Conservation (phyloP, 2,113 vertebrate species). For the Apteryx mantelli region DNA sequence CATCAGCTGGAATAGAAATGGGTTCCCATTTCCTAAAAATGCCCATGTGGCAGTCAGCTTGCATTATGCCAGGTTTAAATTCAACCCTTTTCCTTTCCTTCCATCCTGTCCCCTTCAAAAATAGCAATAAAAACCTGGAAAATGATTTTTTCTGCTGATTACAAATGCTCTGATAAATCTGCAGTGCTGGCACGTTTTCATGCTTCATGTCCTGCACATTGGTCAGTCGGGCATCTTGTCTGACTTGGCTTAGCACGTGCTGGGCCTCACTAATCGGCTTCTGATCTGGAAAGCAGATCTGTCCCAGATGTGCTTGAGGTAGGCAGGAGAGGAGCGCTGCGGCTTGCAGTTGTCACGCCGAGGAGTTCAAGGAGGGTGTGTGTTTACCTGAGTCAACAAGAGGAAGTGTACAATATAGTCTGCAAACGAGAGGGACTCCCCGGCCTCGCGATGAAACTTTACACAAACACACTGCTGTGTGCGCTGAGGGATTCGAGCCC, state of each 20-base stretch:
- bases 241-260: too few species aligned
- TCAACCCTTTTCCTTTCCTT: neutral
- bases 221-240: neutral
- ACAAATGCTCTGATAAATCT: fast-evolving
- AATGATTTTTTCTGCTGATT: neutral
- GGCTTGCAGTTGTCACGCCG: neutral
- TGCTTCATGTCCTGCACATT: neutral
- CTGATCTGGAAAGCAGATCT: neutral
- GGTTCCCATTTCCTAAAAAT: neutral
- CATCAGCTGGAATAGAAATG: neutral
- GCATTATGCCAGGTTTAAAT: neutral
- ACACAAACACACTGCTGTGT: neutral
- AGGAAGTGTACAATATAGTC: fast-evolving
- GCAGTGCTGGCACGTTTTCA: neutral
- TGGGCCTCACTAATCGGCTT: neutral
- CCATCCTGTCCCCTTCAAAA: neutral
- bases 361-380: neutral
- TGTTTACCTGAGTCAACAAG: neutral
- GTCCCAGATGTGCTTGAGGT: neutral
- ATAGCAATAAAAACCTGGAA: neutral
- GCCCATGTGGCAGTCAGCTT: neutral
- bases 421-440: neutral
- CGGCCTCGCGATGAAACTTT: neutral
- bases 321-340: neutral
- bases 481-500: fast-evolving